A percentile compares a stretch with the other conserved stretches of the same genome.
Evolutionary conservation across 2,113 vertebrate species (phyloP).

Genomic region (Ochotona curzoniae): DNA sequence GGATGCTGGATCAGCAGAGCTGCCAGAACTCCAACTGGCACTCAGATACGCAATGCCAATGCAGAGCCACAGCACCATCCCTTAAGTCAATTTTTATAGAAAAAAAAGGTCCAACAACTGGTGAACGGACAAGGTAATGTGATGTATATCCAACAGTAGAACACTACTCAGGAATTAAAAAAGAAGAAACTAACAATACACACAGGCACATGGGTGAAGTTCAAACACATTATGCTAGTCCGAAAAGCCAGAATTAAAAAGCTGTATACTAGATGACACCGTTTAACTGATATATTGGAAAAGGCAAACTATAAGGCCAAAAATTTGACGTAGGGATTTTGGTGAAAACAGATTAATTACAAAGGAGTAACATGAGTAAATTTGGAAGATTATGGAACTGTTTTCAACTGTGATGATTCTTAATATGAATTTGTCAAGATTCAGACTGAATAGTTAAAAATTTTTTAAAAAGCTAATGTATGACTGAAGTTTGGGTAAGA

Average conservation of each 20-base stretch:
- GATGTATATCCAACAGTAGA: not conserved
- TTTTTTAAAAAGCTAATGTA: conserved; percentile 7
- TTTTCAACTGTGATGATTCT: not conserved
- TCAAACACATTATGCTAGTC: conserved; percentile 7
- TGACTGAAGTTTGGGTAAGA: conserved; percentile 20
- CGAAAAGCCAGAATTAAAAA: conserved; percentile 35
- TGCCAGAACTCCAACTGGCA: too few species aligned
- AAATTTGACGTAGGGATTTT: not conserved
- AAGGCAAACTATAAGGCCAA: not conserved
- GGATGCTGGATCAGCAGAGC: too few species aligned
- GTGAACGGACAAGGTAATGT: not conserved
- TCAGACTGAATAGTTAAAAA: conserved; percentile 34
- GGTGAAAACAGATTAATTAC: not conserved
- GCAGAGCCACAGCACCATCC: too few species aligned
- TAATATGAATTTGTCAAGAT: conserved; percentile 12
- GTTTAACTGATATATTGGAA: not conserved
- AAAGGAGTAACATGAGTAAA: conserved; percentile 27
- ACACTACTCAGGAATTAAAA: not conserved
- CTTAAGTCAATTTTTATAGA: too few species aligned
- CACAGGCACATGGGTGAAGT: not conserved
- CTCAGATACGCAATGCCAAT: too few species aligned
- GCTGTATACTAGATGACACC: not conserved
- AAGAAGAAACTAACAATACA: not conserved
- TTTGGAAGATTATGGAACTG: not conserved
- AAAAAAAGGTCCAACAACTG: not conserved